Evolutionary conservation across 2,888 invertebrate species (phyloP).

Genomic region (Melieria crassipennis): DNA sequence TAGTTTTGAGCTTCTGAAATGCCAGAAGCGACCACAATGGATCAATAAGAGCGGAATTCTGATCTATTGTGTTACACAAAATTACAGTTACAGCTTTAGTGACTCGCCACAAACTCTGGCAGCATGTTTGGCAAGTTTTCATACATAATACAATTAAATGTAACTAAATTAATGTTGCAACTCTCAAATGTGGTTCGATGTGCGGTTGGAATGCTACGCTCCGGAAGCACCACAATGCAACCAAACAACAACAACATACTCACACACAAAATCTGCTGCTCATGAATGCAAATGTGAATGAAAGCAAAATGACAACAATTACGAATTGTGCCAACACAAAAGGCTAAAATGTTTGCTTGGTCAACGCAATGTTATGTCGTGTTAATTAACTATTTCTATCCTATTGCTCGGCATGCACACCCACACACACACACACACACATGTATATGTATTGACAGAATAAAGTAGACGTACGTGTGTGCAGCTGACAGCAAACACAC

Average conservation of each 20-base stretch:
- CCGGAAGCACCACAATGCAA: conserved; percentile 6
- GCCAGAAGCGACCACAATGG: too few relatives aligned
- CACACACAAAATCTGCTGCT: not conserved
- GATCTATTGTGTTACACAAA: too few relatives aligned
- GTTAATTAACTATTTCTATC: conserved; percentile 26
- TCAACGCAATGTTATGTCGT: conserved; percentile 22
- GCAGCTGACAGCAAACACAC: too few relatives aligned
- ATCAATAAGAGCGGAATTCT: too few relatives aligned
- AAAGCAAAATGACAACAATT: conserved; percentile 17
- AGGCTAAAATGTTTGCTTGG: conserved; percentile 14
- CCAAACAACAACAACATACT: not conserved
- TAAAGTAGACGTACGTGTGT: not conserved
- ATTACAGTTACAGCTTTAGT: too few relatives aligned
- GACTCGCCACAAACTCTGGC: too few relatives aligned
- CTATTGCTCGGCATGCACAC: not conserved
- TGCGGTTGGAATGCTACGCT: too few relatives aligned
- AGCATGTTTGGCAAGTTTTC: too few relatives aligned
- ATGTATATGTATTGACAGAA: not conserved
- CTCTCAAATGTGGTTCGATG: too few relatives aligned
- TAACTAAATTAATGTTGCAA: too few relatives aligned
- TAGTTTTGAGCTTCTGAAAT: too few relatives aligned
- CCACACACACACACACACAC: not conserved
- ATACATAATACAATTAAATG: too few relatives aligned
- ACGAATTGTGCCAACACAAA: conserved; percentile 9
- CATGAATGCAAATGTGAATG: not conserved